phyloP scores from a whole-genome alignment of 2,113 vertebrate species.

The Catagonus wagneri region DNA sequence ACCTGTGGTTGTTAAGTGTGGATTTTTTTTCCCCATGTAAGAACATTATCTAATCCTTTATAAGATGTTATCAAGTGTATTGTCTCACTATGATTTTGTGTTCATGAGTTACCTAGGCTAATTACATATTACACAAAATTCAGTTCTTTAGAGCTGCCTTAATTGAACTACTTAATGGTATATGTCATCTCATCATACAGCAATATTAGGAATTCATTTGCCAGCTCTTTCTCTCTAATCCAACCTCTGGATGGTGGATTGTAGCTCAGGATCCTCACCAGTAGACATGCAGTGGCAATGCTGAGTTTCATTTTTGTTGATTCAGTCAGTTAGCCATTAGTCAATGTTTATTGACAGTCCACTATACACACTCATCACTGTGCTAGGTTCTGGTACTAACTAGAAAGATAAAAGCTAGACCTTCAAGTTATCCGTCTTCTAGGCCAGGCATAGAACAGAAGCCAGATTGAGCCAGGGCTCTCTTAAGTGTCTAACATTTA shows the following conservation, averaged over 20 bases:
- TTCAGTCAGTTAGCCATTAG: background rate
- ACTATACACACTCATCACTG: background rate
- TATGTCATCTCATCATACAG: background rate
- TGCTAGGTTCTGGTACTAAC: background rate
- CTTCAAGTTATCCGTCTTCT: background rate
- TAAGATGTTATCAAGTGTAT: background rate
- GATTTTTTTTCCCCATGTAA: constrained; percentile 33
- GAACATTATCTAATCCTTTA: constrained; percentile 24
- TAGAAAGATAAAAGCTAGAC: constrained; percentile 16
- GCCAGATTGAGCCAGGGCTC: background rate
- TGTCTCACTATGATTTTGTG: background rate
- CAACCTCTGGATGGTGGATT: background rate
- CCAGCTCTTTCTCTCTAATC: background rate
- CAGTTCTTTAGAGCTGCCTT: constrained; percentile 15
- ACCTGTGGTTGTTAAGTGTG: background rate
- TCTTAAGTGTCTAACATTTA: background rate
- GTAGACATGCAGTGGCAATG: background rate
- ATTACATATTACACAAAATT: constrained; percentile 35
- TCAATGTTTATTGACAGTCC: background rate
- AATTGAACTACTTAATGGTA: background rate
- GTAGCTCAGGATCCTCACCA: background rate
- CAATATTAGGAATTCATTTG: constrained; percentile 16
- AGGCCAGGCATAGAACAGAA: background rate
- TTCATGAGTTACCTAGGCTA: constrained; percentile 12
- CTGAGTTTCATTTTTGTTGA: background rate